These are phyloP conservation scores for Dendrolimus houi DNA, from an alignment of 2,888 invertebrate genomes.

Conservation along the genomic window DNA sequence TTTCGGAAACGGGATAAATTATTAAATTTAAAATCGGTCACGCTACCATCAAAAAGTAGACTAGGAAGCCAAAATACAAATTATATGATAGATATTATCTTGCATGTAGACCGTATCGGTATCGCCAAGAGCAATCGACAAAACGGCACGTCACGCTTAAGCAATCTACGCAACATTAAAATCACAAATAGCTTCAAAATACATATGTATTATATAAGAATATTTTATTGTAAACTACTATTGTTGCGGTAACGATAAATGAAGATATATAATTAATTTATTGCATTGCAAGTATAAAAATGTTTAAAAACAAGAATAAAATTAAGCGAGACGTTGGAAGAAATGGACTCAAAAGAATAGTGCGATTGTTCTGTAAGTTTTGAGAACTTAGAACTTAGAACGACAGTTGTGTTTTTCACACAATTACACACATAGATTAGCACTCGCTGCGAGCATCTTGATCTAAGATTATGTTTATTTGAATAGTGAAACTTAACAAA, in stretches of 20 bases:
- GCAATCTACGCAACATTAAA: constrained; percentile 47
- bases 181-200: too few relatives aligned
- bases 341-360: constrained; percentile 23
- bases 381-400: constrained; percentile 16
- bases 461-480: constrained; percentile 37
- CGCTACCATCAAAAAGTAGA: too few relatives aligned
- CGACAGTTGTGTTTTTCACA: constrained; percentile 25
- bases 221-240: too few relatives aligned
- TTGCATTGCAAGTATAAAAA: too few relatives aligned
- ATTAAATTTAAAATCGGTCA: too few relatives aligned
- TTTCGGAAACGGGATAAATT: too few relatives aligned
- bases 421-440: constrained; percentile 32
- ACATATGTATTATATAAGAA: too few relatives aligned
- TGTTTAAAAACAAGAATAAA: constrained; percentile 17
- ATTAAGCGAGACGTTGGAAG: constrained; percentile 18
- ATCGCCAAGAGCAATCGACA: constrained; percentile 62
- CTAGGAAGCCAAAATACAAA: constrained; percentile 33
- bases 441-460: constrained; percentile 20
- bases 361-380: constrained; percentile 17
- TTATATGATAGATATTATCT: constrained; percentile 26
- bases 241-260: too few relatives aligned
- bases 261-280: too few relatives aligned
- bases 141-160: constrained; percentile 66
- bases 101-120: constrained; percentile 70
- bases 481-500: constrained; percentile 57